Evolutionary conservation across 2,113 vertebrate genomes (phyloP).

Genomic region (Albula goreensis): DNA sequence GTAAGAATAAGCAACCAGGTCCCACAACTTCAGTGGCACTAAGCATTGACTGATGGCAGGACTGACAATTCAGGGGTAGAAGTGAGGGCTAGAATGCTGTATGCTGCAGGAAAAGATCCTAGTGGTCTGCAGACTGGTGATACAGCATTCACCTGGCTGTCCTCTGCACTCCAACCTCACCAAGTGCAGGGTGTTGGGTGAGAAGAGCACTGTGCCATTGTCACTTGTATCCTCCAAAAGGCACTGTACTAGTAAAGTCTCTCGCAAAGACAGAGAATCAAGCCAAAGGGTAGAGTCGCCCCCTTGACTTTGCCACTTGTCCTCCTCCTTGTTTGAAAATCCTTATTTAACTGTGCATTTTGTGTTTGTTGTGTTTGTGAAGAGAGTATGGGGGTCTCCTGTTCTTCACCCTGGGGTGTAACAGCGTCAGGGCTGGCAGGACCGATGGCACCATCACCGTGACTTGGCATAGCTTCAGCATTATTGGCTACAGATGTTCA

Average conservation of each 20-base stretch:
- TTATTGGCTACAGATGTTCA: neutral
- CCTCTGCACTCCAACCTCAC: neutral
- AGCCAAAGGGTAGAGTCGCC: neutral
- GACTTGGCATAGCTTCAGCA: conserved; percentile 13
- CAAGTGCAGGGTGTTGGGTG: neutral
- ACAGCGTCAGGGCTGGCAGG: conserved; percentile 11
- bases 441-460: neutral
- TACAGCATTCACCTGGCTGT: neutral
- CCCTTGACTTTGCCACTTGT: neutral
- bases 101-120: neutral
- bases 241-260: conserved; percentile 1
- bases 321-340: conserved; percentile 1
- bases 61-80: conserved; percentile 4
- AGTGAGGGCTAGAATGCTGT: neutral
- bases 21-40: neutral
- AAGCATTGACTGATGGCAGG: neutral
- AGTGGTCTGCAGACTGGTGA: neutral
- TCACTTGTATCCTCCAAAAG: neutral
- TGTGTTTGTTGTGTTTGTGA: neutral
- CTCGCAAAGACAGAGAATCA: conserved; percentile 9
- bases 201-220: neutral
- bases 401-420: neutral
- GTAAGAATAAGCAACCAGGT: conserved; percentile 8
- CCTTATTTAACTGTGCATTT: neutral
- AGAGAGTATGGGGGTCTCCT: neutral